These are phyloP conservation scores for Acanthurus lineatus DNA, from an alignment of 2,797 vertebrate species.

Conservation along the genomic window DNA sequence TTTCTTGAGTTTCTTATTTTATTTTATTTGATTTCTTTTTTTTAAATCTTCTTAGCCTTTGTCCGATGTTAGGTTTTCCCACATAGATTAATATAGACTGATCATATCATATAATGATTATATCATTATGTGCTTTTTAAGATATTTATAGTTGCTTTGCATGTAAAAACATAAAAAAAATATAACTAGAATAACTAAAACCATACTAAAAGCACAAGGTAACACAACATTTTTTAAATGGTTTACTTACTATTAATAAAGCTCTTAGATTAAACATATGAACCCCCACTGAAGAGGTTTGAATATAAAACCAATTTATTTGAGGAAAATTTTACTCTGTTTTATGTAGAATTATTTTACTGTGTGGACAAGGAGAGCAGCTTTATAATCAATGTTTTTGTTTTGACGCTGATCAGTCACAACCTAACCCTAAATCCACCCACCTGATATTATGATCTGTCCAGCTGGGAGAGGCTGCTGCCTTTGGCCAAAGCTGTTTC, in stretches of 20 bases:
- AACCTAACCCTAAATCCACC: too few relatives aligned
- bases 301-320: neutral
- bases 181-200: neutral
- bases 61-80: neutral
- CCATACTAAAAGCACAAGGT: neutral
- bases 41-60: neutral
- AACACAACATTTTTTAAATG: neutral
- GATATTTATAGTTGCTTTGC: neutral
- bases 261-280: too few relatives aligned
- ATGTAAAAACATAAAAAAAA: neutral
- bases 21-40: neutral
- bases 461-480: too few relatives aligned
- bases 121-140: neutral
- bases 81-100: neutral
- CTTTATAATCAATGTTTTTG: constrained; percentile 28
- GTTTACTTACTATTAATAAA: constrained; percentile 2
- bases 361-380: constrained; percentile 1
- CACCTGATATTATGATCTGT: too few relatives aligned
- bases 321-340: constrained; percentile 14
- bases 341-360: neutral
- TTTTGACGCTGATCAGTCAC: neutral
- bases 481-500: too few relatives aligned
- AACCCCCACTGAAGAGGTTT: neutral
- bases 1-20: neutral
- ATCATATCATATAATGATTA: too few relatives aligned